Conservation (phyloP, 2,888 invertebrate genomes). For the Mimas tiliae region DNA sequence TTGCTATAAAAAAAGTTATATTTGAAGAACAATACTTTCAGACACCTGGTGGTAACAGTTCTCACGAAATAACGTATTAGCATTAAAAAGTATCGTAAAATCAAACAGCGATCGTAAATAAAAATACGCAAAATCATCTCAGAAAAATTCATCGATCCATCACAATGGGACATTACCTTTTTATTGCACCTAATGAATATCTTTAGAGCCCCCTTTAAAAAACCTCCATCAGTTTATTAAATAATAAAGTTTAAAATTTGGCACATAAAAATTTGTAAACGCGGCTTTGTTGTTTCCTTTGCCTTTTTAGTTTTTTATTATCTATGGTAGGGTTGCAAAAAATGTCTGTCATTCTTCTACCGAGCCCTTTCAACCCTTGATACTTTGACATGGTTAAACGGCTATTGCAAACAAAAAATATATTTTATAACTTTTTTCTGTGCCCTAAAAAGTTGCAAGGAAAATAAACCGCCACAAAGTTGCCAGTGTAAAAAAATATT, state of each 20-base stretch:
- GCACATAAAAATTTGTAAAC: constrained; percentile 80
- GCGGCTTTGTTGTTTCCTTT: constrained; percentile 57
- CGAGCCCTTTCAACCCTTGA: constrained; percentile 65
- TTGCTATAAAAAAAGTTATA: no score
- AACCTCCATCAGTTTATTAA: constrained; percentile 68
- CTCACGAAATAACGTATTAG: constrained; percentile 65
- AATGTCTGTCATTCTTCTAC: constrained; percentile 71
- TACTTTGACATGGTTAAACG: constrained; percentile 59
- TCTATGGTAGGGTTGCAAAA: constrained; percentile 64
- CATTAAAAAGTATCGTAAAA: constrained; percentile 64
- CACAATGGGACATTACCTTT: constrained; percentile 78
- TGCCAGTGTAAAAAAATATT: constrained; percentile 31
- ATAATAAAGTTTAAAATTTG: constrained; percentile 71
- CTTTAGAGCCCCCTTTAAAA: constrained; percentile 50
- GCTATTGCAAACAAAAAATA: constrained; percentile 31
- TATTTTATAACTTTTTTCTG: not conserved
- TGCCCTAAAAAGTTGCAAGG: not conserved
- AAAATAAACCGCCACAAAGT: constrained; percentile 37
- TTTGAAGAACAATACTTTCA: not conserved
- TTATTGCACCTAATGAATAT: constrained; percentile 80
- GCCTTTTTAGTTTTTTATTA: constrained; percentile 55
- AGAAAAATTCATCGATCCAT: constrained; percentile 73
- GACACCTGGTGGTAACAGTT: constrained; percentile 57
- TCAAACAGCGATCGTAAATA: constrained; percentile 75
- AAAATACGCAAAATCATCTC: constrained; percentile 75